Conservation (phyloP, 1,140 invertebrate species). For the Apocrypta bakeri region DNA sequence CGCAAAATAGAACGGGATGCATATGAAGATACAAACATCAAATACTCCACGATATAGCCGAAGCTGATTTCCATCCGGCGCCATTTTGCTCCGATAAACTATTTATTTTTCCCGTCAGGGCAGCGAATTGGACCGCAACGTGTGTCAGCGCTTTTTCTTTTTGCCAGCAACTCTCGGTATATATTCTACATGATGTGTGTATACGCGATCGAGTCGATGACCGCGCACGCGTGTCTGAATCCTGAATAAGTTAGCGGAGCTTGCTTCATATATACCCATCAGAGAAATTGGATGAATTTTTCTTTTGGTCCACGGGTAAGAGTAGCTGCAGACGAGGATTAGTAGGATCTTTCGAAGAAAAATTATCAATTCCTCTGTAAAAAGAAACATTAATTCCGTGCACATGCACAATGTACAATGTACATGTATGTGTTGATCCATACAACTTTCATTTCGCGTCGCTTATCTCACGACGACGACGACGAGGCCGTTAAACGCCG, state of each 20-base stretch:
- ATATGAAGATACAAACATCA: too few species aligned
- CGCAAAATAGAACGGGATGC: too few species aligned
- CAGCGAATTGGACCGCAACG: not conserved
- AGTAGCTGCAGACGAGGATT: too few species aligned
- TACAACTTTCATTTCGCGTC: not conserved
- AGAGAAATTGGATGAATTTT: not conserved
- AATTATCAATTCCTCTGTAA: not conserved
- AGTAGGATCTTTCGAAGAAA: not conserved
- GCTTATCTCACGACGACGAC: not conserved
- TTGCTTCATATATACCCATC: not conserved
- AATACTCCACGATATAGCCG: too few species aligned
- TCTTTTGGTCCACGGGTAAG: too few species aligned
- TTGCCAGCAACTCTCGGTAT: not conserved
- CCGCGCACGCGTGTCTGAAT: not conserved
- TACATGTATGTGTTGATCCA: not conserved
- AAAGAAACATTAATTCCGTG: not conserved
- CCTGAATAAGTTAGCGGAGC: not conserved
- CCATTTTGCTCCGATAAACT: constrained; percentile 35
- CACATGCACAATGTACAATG: too few species aligned
- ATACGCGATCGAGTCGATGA: not conserved
- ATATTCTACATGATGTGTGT: not conserved
- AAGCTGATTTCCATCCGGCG: not conserved
- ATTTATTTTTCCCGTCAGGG: constrained; percentile 42
- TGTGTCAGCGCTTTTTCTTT: constrained; percentile 34
- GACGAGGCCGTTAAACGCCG: constrained; percentile 23